These are phyloP conservation scores for Ptychadena robeensis DNA, from an alignment of 2,797 vertebrate species.

Conservation along the genomic window DNA sequence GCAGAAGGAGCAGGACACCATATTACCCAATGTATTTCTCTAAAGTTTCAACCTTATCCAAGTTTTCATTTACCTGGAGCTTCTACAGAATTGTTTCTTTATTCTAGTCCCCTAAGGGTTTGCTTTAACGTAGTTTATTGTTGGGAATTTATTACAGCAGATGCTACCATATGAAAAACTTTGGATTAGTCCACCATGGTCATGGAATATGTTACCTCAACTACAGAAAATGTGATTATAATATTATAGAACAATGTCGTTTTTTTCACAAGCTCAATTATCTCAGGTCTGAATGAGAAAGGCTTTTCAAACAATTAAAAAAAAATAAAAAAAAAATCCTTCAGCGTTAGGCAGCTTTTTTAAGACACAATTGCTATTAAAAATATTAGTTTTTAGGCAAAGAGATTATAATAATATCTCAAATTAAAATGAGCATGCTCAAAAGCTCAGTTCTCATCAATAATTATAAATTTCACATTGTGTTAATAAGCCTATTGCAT, in stretches of 20 bases:
- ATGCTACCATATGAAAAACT: background rate
- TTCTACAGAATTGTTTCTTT: too few relatives aligned
- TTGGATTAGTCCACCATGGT: background rate
- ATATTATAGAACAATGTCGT: background rate
- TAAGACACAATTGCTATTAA: background rate
- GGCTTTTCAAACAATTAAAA: background rate
- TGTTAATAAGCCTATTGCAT: background rate
- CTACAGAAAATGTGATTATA: background rate
- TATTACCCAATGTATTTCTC: background rate
- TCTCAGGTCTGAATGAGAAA: background rate
- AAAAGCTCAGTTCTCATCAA: background rate
- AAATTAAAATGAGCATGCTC: background rate
- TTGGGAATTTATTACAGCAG: background rate
- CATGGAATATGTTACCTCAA: background rate
- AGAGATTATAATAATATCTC: background rate
- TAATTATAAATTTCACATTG: conserved; percentile 13
- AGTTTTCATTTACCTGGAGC: too few relatives aligned
- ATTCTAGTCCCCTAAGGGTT: background rate
- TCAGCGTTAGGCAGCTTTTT: background rate
- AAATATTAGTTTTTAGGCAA: background rate
- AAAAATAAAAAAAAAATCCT: background rate
- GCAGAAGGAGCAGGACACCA: background rate
- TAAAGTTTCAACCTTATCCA: too few relatives aligned
- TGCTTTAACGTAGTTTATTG: background rate
- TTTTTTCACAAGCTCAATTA: background rate